phyloP scores from a whole-genome alignment of 2,797 vertebrate genomes.

The Squalus acanthias region DNA sequence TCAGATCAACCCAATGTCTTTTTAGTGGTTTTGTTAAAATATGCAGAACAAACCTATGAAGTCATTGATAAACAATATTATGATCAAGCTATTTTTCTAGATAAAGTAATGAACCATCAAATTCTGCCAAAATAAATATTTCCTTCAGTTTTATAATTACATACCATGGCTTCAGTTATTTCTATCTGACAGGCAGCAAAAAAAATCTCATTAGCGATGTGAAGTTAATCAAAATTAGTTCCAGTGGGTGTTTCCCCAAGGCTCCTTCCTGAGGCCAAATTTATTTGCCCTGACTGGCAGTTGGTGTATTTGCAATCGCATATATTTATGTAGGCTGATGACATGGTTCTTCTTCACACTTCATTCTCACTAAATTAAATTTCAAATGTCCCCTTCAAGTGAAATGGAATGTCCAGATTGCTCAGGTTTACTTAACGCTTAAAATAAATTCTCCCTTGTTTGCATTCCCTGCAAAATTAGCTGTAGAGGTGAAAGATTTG shows the following conservation, averaged over 20 bases:
- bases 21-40: background rate
- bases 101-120: background rate
- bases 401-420: background rate
- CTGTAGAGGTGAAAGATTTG: background rate
- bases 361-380: background rate
- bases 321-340: conserved; percentile 18
- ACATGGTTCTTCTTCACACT: background rate
- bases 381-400: background rate
- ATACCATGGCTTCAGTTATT: background rate
- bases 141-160: background rate
- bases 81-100: background rate
- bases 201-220: background rate
- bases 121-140: conserved; percentile 13
- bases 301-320: too few relatives aligned
- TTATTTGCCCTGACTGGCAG: background rate
- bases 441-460: background rate
- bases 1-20: background rate
- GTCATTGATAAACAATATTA: background rate
- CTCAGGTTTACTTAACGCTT: background rate
- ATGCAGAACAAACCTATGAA: background rate
- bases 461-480: background rate
- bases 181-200: background rate
- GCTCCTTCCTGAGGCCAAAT: background rate
- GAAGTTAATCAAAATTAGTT: conserved; percentile 3
- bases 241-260: background rate